Percentiles rank a stretch among this genome's conserved stretches.
Conservation (phyloP, 2,888 invertebrate species). For the Pammene fasciana region DNA sequence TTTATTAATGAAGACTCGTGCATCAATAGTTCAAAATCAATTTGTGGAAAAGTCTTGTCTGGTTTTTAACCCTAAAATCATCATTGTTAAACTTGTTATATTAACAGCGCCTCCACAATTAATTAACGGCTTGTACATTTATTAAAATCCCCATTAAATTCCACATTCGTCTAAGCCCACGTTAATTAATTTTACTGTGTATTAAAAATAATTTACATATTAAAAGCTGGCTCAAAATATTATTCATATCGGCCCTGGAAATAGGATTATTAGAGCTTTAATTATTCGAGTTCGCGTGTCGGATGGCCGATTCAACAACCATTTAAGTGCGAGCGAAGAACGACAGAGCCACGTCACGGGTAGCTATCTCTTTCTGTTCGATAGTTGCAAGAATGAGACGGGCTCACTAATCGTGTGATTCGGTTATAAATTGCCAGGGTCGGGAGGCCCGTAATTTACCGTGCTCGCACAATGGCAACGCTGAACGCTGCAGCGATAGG, state of each 20-base stretch:
- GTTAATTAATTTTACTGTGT: slow-evolving; percentile 33
- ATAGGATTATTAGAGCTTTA: slow-evolving; percentile 57
- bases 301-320: slow-evolving; percentile 31
- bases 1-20: background rate
- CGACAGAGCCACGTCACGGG: slow-evolving; percentile 15
- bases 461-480: slow-evolving; percentile 51
- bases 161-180: slow-evolving; percentile 36
- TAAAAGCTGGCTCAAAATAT: slow-evolving; percentile 26
- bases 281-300: slow-evolving; percentile 60
- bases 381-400: slow-evolving; percentile 29
- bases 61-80: slow-evolving; percentile 15
- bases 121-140: slow-evolving; percentile 33
- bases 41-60: background rate
- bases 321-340: slow-evolving; percentile 31
- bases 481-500: slow-evolving; percentile 54
- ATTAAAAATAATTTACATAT: slow-evolving; percentile 40
- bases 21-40: background rate
- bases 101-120: slow-evolving; percentile 26
- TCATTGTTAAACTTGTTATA: slow-evolving; percentile 13
- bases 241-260: slow-evolving; percentile 51
- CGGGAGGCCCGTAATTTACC: slow-evolving; percentile 52
- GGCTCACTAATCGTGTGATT: slow-evolving; percentile 26
- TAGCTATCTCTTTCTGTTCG: slow-evolving; percentile 11
- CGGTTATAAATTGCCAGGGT: slow-evolving; percentile 27
- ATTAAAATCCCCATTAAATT: slow-evolving; percentile 37